phyloP scores from a whole-genome alignment of 2,888 invertebrate genomes.

The Malachius bipustulatus region DNA sequence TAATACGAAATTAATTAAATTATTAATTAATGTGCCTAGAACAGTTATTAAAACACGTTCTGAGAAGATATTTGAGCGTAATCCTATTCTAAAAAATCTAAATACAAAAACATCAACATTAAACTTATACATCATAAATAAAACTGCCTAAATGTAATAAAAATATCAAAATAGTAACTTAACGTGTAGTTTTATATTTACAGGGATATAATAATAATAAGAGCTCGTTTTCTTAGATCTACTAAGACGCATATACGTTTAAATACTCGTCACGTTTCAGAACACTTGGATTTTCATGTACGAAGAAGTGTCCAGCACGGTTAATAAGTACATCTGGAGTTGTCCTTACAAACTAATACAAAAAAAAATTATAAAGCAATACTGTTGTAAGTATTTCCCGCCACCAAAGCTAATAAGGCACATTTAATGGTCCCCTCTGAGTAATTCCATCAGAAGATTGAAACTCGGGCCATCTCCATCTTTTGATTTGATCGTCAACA shows the following conservation, averaged over 20 bases:
- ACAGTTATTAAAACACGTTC: no score
- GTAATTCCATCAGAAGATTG: constrained; percentile 89
- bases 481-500: constrained; percentile 75
- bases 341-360: no score
- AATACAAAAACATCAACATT: constrained; percentile 12
- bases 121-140: constrained; percentile 11
- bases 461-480: constrained; percentile 85
- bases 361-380: constrained; percentile 33
- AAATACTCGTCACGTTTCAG: constrained; percentile 12
- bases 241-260: constrained; percentile 11
- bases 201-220: constrained; percentile 9
- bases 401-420: constrained; percentile 36
- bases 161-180: constrained; percentile 32
- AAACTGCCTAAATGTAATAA: constrained; percentile 21
- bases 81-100: constrained; percentile 4
- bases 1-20: no score
- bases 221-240: constrained; percentile 7
- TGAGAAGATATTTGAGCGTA: not conserved
- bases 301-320: constrained; percentile 25
- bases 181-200: constrained; percentile 24
- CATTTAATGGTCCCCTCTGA: constrained; percentile 79
- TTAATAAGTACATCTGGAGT: constrained; percentile 34
- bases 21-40: no score
- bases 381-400: constrained; percentile 36
- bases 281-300: no score